Percentiles rank a stretch among this genome's conserved stretches.
Evolutionary conservation across 1,140 invertebrate species (phyloP).

Genomic region (Saccostrea glomerata): DNA sequence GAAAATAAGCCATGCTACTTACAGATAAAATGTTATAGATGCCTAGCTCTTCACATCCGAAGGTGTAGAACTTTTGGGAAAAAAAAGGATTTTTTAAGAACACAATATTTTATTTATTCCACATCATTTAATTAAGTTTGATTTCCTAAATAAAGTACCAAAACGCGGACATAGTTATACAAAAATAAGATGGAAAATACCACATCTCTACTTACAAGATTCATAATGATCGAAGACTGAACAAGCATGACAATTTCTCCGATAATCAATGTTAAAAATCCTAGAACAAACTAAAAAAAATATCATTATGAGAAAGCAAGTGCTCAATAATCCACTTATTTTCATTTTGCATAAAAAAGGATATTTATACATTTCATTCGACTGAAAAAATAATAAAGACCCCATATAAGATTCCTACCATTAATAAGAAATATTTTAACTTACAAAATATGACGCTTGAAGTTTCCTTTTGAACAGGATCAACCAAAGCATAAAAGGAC

Average conservation of each 20-base stretch:
- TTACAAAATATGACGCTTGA: background rate
- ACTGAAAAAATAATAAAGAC: background rate
- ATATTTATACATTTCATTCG: background rate
- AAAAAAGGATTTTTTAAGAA: background rate
- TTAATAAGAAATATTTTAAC: background rate
- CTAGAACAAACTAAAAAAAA: background rate
- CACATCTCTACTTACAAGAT: background rate
- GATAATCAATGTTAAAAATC: background rate
- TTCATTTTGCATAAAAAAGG: background rate
- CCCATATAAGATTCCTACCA: background rate
- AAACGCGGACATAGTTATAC: no score
- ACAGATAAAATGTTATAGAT: background rate
- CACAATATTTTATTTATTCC: no score
- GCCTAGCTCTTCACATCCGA: background rate
- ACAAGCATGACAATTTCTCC: background rate
- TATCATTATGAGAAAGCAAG: background rate
- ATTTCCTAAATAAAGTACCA: background rate
- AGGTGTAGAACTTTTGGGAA: background rate
- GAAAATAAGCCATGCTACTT: no score
- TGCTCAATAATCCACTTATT: background rate
- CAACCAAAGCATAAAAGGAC: background rate
- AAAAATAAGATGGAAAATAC: background rate
- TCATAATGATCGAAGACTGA: background rate
- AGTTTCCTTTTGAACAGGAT: background rate
- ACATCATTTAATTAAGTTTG: background rate